These are phyloP conservation scores for Mayetiola destructor DNA, from an alignment of 2,888 invertebrate species.

Conservation along the genomic window DNA sequence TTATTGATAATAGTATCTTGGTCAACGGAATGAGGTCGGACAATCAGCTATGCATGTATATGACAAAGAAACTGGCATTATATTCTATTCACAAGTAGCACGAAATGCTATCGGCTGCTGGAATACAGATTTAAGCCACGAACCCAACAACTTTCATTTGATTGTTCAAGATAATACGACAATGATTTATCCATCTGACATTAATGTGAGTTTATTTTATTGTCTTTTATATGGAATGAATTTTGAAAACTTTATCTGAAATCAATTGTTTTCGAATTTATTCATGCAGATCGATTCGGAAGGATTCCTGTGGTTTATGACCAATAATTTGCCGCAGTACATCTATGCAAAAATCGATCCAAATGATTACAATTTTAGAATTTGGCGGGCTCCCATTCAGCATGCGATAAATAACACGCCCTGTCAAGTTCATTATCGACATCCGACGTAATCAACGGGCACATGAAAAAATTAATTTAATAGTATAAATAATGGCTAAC, in stretches of 20 bases:
- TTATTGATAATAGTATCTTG: constrained; percentile 26
- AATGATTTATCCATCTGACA: constrained; percentile 58
- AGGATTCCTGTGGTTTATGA: constrained; percentile 15
- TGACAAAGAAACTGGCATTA: constrained; percentile 43
- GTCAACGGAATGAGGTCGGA: constrained; percentile 47
- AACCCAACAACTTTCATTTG: constrained; percentile 39
- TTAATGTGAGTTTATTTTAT: constrained; percentile 31
- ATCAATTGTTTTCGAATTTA: neutral
- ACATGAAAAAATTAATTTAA: no score
- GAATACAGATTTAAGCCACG: constrained; percentile 38
- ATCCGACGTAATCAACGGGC: no score
- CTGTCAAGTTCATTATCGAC: no score
- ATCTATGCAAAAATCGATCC: constrained; percentile 47
- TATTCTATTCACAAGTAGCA: constrained; percentile 57
- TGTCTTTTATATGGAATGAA: neutral
- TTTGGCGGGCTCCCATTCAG: constrained; percentile 34
- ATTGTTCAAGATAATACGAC: constrained; percentile 43
- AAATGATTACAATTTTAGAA: constrained; percentile 46
- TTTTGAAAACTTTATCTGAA: neutral
- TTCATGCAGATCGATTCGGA: constrained; percentile 8
- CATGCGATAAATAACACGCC: neutral
- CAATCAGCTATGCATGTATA: constrained; percentile 57
- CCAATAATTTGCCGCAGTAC: constrained; percentile 52
- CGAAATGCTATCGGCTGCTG: constrained; percentile 61
- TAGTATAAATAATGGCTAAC: no score